Percentiles rank a stretch among this genome's conserved stretches.
phyloP scores from a whole-genome alignment of 2,888 invertebrate genomes.

The Eilema caniola region DNA sequence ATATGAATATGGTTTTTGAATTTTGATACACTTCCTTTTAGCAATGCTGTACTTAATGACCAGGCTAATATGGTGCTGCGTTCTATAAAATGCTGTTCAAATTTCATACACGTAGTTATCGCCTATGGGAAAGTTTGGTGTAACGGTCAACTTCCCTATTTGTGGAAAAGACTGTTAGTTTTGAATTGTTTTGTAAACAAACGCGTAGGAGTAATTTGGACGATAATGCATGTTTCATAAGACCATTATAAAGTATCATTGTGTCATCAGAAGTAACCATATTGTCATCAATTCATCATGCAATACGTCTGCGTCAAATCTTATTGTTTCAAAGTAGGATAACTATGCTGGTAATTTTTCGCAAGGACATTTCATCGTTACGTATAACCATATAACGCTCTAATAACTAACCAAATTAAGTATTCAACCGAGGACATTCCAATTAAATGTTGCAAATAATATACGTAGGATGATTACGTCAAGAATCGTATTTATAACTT shows the following conservation, averaged over 20 bases:
- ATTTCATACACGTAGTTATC: conserved; percentile 74
- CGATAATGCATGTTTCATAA: conserved; percentile 43
- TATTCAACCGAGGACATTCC: conserved; percentile 36
- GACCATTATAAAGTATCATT: conserved; percentile 49
- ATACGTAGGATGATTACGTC: conserved; percentile 21
- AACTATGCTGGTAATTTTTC: conserved; percentile 33
- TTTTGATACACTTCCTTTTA: conserved; percentile 78
- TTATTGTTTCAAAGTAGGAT: conserved; percentile 50
- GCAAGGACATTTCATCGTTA: conserved; percentile 37
- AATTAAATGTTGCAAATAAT: conserved; percentile 37
- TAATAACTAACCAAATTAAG: conserved; percentile 38
- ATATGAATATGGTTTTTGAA: conserved; percentile 73
- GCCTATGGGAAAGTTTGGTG: conserved; percentile 65
- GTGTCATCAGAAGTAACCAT: conserved; percentile 52
- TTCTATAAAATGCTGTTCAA: conserved; percentile 60
- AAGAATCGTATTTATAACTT: conserved; percentile 13
- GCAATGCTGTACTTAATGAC: conserved; percentile 66
- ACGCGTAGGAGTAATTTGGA: conserved; percentile 46
- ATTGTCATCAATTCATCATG: conserved; percentile 40
- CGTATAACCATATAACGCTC: conserved; percentile 23
- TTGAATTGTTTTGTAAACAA: conserved; percentile 71
- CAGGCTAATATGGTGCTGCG: conserved; percentile 66
- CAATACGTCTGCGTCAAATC: conserved; percentile 45
- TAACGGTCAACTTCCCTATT: conserved; percentile 73
- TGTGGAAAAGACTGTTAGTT: conserved; percentile 44